phyloP scores from a whole-genome alignment of 64 coral and sea anemone genomes.

The Exaiptasia diaphana region DNA sequence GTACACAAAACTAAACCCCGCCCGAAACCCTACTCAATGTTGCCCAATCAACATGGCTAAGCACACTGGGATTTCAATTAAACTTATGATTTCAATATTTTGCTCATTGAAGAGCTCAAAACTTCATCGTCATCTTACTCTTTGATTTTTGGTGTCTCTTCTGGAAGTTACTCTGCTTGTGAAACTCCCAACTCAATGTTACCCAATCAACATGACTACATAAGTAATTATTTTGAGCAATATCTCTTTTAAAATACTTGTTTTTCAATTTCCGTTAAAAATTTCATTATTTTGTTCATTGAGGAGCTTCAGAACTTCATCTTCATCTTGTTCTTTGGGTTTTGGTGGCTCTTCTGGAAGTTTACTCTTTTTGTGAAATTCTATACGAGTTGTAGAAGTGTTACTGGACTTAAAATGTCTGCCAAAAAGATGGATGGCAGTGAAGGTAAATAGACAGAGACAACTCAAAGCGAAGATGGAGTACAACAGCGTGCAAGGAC shows the following conservation, averaged over 20 bases:
- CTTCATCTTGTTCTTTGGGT: neutral
- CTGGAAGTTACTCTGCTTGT: neutral
- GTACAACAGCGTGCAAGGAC: constrained; percentile 32
- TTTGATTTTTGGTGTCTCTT: neutral
- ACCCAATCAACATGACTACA: too few species aligned
- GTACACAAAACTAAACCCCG: too few species aligned
- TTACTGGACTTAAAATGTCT: neutral
- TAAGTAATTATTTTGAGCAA: too few species aligned
- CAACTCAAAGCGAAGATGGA: constrained; percentile 33
- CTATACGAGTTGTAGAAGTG: constrained; percentile 5
- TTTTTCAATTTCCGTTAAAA: neutral
- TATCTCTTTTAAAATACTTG: too few species aligned
- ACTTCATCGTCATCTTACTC: constrained; percentile 23
- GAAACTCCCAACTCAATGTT: too few species aligned
- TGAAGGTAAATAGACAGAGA: constrained; percentile 4
- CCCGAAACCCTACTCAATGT: too few species aligned
- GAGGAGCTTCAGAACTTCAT: constrained; percentile 41
- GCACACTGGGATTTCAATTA: too few species aligned
- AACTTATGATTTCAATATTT: constrained; percentile 35
- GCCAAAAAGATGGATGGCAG: neutral
- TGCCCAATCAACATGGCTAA: too few species aligned
- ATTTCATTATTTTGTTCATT: constrained; percentile 51
- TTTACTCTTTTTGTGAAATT: constrained; percentile 11
- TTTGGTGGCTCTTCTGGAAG: neutral
- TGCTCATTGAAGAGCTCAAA: constrained; percentile 31